Evolutionary conservation across 2,113 vertebrate genomes (phyloP), one percentile per base, ranked within the genome.

Genomic region (Onychostruthus taczanowskii): DNA sequence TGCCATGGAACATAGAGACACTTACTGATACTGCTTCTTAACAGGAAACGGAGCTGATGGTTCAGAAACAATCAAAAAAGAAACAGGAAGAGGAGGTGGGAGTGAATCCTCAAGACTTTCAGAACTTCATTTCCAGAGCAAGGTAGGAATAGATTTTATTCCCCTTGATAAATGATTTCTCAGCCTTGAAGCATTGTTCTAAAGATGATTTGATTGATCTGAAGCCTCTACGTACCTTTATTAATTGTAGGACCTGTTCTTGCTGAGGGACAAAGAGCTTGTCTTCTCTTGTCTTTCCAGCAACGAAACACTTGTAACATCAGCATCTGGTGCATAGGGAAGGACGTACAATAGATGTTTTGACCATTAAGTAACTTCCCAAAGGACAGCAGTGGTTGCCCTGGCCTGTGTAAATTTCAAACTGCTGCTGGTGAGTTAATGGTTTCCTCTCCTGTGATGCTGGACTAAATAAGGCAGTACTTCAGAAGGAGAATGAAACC

Each of bases 31-130:
- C 49, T 96, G 13, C 56, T 96, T 94, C 27, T 95, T 96, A 90
- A 87, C 95, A 99, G 99, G 99, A 99, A 98, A 99, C 99, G 4
- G 98, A 99, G 75, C 98, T 98, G 89, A 98, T 99, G 97, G 91
- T 98, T 96, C 97, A 97, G 95, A 98, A 98, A 95, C 98, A 81
- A 91, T 83, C 91, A 18, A 97, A 98, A 93, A 98, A 98, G 90
- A 98, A 96, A 63, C 92, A 95, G 39, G 96, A 93, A 92, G 97
- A 98, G 43, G 98, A 98, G 58, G 97, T 95, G 19, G 98, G 98
- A 74, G 97, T 99, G 75, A 98, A 98, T 93, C 87, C 98, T 66
- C 97, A 97, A 97, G 97, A 97, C 62, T 99, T 99, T 97, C 98
- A 98, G 87, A 98, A 98, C 84, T 99, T 99, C 95, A 98, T 99